Conservation (phyloP, 2,797 vertebrate species). For the Bufotes viridis region DNA sequence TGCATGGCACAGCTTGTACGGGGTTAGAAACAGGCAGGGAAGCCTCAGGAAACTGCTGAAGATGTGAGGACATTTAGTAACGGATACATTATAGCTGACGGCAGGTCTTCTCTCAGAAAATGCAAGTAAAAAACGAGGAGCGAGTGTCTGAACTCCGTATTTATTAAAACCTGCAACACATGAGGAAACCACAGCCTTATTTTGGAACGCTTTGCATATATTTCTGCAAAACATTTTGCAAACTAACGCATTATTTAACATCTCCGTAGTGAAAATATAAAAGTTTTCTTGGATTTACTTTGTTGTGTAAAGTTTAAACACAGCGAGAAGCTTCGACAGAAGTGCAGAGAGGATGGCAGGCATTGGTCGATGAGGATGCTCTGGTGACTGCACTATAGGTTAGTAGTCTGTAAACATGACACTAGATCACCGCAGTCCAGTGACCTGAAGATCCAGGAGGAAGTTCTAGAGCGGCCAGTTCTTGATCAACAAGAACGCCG, state of each 20-base stretch:
- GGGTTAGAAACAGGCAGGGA: too few relatives aligned
- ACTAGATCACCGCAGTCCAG: conserved; percentile 9
- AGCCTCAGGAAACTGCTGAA: too few relatives aligned
- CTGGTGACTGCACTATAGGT: neutral
- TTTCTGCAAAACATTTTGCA: neutral
- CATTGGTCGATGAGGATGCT: neutral
- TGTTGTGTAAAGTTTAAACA: conserved; percentile 20
- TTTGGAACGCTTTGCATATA: neutral
- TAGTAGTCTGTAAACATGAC: conserved; percentile 46
- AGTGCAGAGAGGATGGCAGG: conserved; percentile 19
- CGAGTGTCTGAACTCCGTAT: neutral
- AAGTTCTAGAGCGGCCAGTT: conserved; percentile 14
- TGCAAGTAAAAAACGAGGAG: neutral
- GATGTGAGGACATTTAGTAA: too few relatives aligned
- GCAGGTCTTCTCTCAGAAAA: too few relatives aligned
- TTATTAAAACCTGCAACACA: conserved; percentile 28
- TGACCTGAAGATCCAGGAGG: conserved; percentile 12
- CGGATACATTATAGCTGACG: too few relatives aligned
- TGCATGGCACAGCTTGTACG: too few relatives aligned
- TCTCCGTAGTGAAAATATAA: conserved; percentile 26
- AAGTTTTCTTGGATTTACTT: conserved; percentile 8
- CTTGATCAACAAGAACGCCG: conserved; percentile 51
- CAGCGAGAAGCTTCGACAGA: conserved; percentile 32
- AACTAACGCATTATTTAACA: neutral
- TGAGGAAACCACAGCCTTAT: neutral